These are phyloP conservation scores for Phymanthus crucifer DNA, from an alignment of 92 coral and sea anemone species.

Conservation along the genomic window DNA sequence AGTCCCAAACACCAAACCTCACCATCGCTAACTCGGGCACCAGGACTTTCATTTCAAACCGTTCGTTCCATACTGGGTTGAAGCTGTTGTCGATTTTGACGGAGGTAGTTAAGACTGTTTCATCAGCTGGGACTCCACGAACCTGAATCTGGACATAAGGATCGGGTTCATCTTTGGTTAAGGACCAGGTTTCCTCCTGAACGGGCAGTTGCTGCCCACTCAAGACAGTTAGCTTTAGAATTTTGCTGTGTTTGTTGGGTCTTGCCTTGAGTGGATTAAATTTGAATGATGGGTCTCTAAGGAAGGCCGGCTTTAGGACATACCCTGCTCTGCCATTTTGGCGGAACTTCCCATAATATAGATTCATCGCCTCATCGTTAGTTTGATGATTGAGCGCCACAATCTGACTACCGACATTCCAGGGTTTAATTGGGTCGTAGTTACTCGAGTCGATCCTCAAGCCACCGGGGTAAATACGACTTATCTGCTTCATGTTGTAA, in stretches of 20 bases:
- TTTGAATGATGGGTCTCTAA: conserved; percentile 64
- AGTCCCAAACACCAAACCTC: conserved; percentile 77
- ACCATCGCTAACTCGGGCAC: conserved; percentile 89
- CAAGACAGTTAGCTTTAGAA: conserved; percentile 63
- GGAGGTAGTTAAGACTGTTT: conserved; percentile 64
- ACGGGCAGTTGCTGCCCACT: conserved; percentile 94
- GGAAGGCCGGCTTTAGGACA: conserved; percentile 59
- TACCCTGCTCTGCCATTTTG: conserved; percentile 81
- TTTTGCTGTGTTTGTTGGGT: conserved; percentile 30
- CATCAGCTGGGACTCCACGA: conserved; percentile 78
- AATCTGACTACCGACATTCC: conserved; percentile 82
- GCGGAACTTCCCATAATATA: conserved; percentile 70
- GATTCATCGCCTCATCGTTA: conserved; percentile 45
- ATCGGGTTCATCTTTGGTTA: conserved; percentile 73
- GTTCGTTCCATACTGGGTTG: conserved; percentile 89
- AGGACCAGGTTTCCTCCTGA: conserved; percentile 50
- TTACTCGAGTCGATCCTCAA: conserved; percentile 70
- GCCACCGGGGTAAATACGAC: conserved; percentile 90
- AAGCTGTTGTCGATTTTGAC: conserved; percentile 78
- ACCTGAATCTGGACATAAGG: conserved; percentile 84
- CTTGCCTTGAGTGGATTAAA: conserved; percentile 58
- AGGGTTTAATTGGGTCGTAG: conserved; percentile 57
- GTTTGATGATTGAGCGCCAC: conserved; percentile 81
- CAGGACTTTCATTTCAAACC: conserved; percentile 60
- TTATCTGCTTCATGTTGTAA: conserved; percentile 82